A percentile compares a stretch with the other conserved stretches of the same genome.
These are phyloP conservation scores for Ceratosolen solmsi DNA, from an alignment of 1,140 invertebrate species.

Conservation along the genomic window DNA sequence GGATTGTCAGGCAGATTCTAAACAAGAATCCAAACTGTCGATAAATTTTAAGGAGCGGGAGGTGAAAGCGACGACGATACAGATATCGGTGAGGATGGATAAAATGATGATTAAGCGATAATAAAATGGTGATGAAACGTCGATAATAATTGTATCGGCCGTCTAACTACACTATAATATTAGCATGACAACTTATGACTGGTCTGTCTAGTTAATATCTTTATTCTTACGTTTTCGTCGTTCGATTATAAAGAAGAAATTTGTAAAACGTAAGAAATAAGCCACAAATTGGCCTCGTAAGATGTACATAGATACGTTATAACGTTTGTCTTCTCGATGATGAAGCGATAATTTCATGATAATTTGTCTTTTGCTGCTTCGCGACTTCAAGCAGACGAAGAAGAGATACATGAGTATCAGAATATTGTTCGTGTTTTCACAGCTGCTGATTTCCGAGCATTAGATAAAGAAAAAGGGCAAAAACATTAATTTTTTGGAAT, in stretches of 20 bases:
- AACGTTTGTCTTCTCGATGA: slow-evolving; percentile 49
- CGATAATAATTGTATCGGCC: slow-evolving; percentile 57
- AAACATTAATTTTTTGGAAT: slow-evolving; percentile 25
- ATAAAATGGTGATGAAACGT: slow-evolving; percentile 51
- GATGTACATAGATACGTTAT: slow-evolving; percentile 52
- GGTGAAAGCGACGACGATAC: slow-evolving; percentile 43
- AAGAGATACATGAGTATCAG: slow-evolving; percentile 26
- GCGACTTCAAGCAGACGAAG: slow-evolving; percentile 44
- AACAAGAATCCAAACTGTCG: slow-evolving; percentile 60
- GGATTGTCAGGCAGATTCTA: slow-evolving; percentile 59
- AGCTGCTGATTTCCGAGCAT: slow-evolving; percentile 11
- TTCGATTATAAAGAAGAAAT: slow-evolving; percentile 58
- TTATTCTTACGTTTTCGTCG: slow-evolving; percentile 62
- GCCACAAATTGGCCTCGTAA: slow-evolving; percentile 39
- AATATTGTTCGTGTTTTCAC: slow-evolving; percentile 29
- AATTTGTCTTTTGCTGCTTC: slow-evolving; percentile 49
- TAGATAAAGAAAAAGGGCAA: not conserved
- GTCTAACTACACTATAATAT: slow-evolving; percentile 64
- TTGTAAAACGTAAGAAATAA: slow-evolving; percentile 41
- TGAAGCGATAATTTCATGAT: slow-evolving; percentile 42
- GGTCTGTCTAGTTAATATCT: slow-evolving; percentile 61
- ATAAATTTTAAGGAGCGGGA: slow-evolving; percentile 30
- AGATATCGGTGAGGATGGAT: slow-evolving; percentile 12
- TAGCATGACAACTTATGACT: slow-evolving; percentile 66
- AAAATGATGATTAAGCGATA: slow-evolving; percentile 51